Evolutionary conservation across 2,797 vertebrate species (phyloP), one percentile per base, ranked within the genome.

Genomic region (Cetoscarus ocellatus): DNA sequence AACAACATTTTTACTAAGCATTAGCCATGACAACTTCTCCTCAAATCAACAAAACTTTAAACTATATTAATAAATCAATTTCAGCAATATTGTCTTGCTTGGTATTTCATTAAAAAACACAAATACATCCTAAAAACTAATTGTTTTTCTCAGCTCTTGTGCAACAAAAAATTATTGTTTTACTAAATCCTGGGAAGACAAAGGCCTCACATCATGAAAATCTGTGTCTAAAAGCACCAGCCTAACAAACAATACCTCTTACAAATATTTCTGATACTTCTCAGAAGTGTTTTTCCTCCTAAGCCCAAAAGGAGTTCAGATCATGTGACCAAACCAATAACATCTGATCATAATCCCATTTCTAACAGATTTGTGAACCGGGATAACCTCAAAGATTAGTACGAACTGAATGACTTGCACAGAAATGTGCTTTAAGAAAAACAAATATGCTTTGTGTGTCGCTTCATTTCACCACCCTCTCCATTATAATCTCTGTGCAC

Each of bases 371-470:
- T 73, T 64, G 42, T 19, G 18, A 35, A 35, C 10, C 40, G 11
- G 45, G 54, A 42, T 67, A 69, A 51, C 45, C 10, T 63, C 6
- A 54, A 69, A 52, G 13, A 49, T 68, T 44, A 58, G 18, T 12
- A 14, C 6, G 54, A 9, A 43, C 34, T 36, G 44, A 62, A 17
- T 8, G 19, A 63, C 34, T 57, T 58, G 10, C 48, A 15, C 36
- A 55, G 3, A 67, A 19, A 38, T 12, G 39, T 49, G 35, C 65
- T n/a, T 36, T 34, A 52, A 27, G 47, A 56, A 39, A 47, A 74
- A 84, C 50, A 80, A 55, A 69, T 35, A n/a, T 19, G 10, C 64
- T 82, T 84, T 75, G 48, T 63, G 7, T 54, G 73, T 61, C 8
- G 27, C 47, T 59, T 19, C 0, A 18, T 66, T 80, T 64, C 59